phyloP scores from a whole-genome alignment of 2,797 vertebrate species.

The Amazonetta brasiliensis region DNA sequence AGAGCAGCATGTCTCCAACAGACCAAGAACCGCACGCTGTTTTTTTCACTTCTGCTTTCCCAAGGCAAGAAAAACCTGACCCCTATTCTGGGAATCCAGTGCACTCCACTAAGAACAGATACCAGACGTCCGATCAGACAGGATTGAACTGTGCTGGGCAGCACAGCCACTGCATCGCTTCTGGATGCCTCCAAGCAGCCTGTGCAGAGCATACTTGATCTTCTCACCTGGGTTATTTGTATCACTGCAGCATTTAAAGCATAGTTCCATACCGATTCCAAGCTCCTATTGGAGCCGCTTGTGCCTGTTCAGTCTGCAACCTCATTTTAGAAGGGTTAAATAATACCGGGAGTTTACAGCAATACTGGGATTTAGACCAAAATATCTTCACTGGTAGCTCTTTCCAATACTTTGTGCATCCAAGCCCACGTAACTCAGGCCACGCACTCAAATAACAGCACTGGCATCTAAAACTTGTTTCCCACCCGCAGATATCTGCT shows the following conservation, averaged over 20 bases:
- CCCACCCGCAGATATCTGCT: background rate
- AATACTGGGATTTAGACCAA: background rate
- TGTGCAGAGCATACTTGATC: background rate
- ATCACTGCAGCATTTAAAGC: background rate
- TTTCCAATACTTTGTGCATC: background rate
- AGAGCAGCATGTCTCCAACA: slow-evolving; percentile 67
- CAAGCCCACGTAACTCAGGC: background rate
- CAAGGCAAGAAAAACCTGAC: background rate
- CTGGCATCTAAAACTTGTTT: background rate
- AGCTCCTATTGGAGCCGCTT: background rate
- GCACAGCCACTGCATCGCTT: background rate
- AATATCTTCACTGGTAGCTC: background rate
- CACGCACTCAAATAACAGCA: background rate
- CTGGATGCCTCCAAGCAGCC: background rate
- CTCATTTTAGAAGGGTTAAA: background rate
- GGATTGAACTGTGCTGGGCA: background rate
- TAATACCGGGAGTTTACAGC: background rate
- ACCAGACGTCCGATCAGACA: background rate
- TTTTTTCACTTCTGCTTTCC: too few relatives aligned
- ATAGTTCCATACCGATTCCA: too few relatives aligned
- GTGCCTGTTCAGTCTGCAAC: background rate
- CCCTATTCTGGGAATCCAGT: background rate
- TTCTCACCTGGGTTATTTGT: background rate
- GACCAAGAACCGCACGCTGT: background rate
- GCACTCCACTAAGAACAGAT: background rate